Conservation (phyloP, 2,797 vertebrate species). For the Hozukius guyotensis region DNA sequence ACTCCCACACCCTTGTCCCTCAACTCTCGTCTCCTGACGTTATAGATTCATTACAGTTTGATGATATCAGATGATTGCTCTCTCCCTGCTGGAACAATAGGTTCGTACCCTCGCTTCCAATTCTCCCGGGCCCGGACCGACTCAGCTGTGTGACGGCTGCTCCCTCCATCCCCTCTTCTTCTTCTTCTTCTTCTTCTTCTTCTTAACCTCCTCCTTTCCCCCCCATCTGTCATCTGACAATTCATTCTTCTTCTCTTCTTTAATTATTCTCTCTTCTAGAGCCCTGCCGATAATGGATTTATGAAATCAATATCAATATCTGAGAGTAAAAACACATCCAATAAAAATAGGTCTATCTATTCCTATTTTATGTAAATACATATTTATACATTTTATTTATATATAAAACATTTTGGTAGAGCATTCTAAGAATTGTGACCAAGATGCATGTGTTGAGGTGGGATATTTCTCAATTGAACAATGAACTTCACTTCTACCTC, state of each 20-base stretch:
- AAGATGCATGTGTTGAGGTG: not conserved
- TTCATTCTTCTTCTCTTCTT: not conserved
- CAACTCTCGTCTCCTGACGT: conserved; percentile 36
- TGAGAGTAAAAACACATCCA: not conserved
- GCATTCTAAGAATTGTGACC: not conserved
- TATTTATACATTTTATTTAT: too few relatives aligned
- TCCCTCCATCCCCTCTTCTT: not conserved
- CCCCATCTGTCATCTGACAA: not conserved
- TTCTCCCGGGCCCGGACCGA: conserved; percentile 38
- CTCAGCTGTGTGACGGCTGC: conserved; percentile 35
- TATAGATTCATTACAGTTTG: conserved; percentile 78
- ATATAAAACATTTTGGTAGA: not conserved
- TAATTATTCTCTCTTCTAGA: not conserved
- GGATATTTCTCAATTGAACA: not conserved
- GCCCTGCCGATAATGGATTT: not conserved
- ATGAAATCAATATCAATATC: not conserved
- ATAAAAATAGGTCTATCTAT: not conserved
- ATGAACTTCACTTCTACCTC: not conserved
- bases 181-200: not conserved
- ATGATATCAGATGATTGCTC: conserved; percentile 81
- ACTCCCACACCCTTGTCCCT: conserved; percentile 30
- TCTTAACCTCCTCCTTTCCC: not conserved
- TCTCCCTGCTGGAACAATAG: conserved; percentile 71
- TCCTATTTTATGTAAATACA: not conserved
- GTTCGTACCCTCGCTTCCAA: conserved; percentile 33